A percentile compares a stretch with the other conserved stretches of the same genome.
Evolutionary conservation across 2,797 vertebrate genomes (phyloP).

Genomic region (Hemitrygon akajei): DNA sequence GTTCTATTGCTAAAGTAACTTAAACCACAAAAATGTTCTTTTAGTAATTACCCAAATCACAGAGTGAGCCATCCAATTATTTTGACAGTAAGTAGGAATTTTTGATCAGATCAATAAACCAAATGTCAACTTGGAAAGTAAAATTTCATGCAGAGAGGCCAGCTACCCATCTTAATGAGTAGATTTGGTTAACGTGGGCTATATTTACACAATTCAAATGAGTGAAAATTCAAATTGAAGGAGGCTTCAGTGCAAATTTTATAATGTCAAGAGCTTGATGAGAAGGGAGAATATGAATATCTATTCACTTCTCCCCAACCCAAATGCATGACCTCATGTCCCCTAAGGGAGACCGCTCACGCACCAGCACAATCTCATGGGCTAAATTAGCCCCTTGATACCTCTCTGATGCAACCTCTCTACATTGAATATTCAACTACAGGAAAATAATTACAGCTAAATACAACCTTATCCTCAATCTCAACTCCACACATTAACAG

Average conservation of each 20-base stretch:
- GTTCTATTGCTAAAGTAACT: background rate
- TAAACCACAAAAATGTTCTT: slow-evolving; percentile 13
- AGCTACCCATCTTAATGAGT: background rate
- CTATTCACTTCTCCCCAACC: background rate
- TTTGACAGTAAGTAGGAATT: background rate
- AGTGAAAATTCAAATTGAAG: background rate
- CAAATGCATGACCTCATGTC: background rate
- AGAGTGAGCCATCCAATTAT: background rate
- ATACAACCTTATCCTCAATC: background rate
- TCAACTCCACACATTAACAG: background rate
- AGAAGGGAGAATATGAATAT: background rate
- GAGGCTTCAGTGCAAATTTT: background rate
- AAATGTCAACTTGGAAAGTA: background rate
- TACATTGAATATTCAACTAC: background rate
- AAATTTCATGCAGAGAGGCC: background rate
- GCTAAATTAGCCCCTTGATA: background rate
- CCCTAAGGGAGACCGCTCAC: background rate
- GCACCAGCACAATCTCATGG: background rate
- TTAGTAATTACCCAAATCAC: background rate
- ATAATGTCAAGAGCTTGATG: background rate
- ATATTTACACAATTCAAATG: background rate
- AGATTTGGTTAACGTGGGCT: background rate
- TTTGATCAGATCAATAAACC: background rate
- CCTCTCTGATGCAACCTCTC: background rate
- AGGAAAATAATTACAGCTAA: background rate